Evolutionary conservation across 1,140 invertebrate species (phyloP).

Genomic region (Pseudomyrmex pallidus): DNA sequence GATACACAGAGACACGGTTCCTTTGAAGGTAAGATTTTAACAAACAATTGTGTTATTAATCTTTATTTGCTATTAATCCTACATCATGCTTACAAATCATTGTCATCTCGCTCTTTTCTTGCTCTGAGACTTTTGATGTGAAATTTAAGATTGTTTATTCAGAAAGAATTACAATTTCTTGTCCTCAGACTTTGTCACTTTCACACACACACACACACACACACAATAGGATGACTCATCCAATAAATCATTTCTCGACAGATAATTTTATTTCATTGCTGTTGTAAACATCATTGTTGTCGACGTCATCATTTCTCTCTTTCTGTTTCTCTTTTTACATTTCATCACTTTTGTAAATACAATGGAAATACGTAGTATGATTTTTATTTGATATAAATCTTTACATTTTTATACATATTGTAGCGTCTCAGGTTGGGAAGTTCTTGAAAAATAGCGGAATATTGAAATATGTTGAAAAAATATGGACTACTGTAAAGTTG

Average conservation of each 20-base stretch:
- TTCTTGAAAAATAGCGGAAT: slow-evolving; percentile 87
- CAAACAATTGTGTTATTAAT: background rate
- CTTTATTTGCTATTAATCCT: background rate
- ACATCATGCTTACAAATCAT: background rate
- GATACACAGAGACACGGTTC: slow-evolving; percentile 82
- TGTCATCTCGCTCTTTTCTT: background rate
- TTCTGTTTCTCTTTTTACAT: too few relatives aligned
- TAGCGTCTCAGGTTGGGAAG: slow-evolving; percentile 86
- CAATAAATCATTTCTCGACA: background rate
- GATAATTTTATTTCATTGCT: background rate
- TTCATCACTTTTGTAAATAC: slow-evolving; percentile 23
- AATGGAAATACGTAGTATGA: background rate
- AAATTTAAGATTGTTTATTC: background rate
- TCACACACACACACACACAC: too few relatives aligned
- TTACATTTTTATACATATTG: slow-evolving; percentile 23
- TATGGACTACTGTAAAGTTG: slow-evolving; percentile 86
- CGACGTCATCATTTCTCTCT: slow-evolving; percentile 15
- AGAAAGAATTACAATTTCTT: background rate
- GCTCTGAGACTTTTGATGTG: too few relatives aligned
- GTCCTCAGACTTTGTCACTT: background rate
- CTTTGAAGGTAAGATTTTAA: slow-evolving; percentile 77
- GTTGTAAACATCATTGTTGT: background rate
- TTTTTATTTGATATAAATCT: slow-evolving; percentile 1
- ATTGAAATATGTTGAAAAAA: slow-evolving; percentile 87
- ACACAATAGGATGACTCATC: background rate